phyloP scores from a whole-genome alignment of 1,140 invertebrate species.

The Doryteuthis pealeii region DNA sequence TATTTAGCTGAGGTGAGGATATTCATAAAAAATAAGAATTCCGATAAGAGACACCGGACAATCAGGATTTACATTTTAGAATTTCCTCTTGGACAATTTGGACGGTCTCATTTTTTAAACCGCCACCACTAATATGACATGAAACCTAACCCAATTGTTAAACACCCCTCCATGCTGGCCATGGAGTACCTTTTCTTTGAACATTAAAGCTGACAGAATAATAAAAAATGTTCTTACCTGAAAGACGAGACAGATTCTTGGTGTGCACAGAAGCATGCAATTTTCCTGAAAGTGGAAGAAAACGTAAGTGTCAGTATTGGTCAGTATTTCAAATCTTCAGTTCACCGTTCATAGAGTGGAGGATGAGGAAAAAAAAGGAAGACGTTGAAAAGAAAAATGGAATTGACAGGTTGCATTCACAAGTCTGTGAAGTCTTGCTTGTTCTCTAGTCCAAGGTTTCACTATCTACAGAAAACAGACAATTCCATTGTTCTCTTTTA shows the following conservation, averaged over 20 bases:
- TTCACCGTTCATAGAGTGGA: slow-evolving; percentile 5
- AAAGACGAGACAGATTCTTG: slow-evolving; percentile 9
- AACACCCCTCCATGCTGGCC: not conserved
- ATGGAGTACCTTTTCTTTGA: not conserved
- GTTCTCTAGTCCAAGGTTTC: too few relatives aligned
- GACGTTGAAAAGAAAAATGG: not conserved
- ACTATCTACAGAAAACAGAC: too few relatives aligned
- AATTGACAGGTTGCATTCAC: not conserved
- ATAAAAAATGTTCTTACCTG: slow-evolving; percentile 9
- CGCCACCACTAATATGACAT: not conserved
- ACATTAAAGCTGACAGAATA: slow-evolving; percentile 10
- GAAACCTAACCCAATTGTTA: not conserved
- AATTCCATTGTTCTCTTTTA: too few relatives aligned
- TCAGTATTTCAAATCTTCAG: slow-evolving; percentile 3
- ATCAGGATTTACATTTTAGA: too few relatives aligned
- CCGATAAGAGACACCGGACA: too few relatives aligned
- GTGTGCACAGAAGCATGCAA: not conserved
- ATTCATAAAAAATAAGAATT: too few relatives aligned
- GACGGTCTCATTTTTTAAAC: too few relatives aligned
- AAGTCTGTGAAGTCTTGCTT: too few relatives aligned
- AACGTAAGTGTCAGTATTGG: not conserved
- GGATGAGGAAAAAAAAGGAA: not conserved
- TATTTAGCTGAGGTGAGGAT: too few relatives aligned
- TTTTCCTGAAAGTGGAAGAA: slow-evolving; percentile 11
- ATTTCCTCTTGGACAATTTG: too few relatives aligned